A percentile compares a stretch with the other conserved stretches of the same genome.
Conservation (phyloP, 2,797 vertebrate species). For the Phylloscopus collybita region DNA sequence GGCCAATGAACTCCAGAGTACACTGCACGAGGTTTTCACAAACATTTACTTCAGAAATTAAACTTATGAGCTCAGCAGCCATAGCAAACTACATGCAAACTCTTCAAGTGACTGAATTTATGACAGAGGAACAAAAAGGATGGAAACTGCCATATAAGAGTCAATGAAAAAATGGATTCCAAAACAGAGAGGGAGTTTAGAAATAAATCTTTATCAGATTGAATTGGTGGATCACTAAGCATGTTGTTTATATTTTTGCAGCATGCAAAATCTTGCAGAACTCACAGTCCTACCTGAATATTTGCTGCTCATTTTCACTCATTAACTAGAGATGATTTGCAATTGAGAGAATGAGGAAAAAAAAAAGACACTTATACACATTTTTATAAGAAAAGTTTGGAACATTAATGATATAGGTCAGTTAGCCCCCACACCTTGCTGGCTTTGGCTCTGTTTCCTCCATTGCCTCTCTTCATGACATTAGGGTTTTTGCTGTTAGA, state of each 20-base stretch:
- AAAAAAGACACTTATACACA: background rate
- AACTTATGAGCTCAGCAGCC: background rate
- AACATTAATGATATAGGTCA: background rate
- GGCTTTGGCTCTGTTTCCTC: background rate
- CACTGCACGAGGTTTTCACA: background rate
- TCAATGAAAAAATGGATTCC: background rate
- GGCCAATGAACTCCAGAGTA: background rate
- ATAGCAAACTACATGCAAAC: background rate
- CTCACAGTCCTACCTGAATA: background rate
- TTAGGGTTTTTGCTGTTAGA: accelerated
- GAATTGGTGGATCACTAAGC: background rate
- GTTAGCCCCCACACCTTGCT: background rate
- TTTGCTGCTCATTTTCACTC: background rate
- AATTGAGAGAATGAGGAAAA: background rate
- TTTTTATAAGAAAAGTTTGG: background rate
- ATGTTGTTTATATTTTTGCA: background rate
- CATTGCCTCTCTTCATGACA: background rate
- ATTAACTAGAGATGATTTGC: background rate
- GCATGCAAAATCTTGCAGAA: background rate
- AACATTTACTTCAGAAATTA: constrained; percentile 17
- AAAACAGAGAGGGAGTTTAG: background rate
- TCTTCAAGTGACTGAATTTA: background rate
- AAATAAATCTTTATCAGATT: background rate
- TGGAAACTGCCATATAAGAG: background rate
- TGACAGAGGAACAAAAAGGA: background rate